These are phyloP conservation scores for Drusus annulatus DNA, from an alignment of 1,140 invertebrate species.

Conservation along the genomic window DNA sequence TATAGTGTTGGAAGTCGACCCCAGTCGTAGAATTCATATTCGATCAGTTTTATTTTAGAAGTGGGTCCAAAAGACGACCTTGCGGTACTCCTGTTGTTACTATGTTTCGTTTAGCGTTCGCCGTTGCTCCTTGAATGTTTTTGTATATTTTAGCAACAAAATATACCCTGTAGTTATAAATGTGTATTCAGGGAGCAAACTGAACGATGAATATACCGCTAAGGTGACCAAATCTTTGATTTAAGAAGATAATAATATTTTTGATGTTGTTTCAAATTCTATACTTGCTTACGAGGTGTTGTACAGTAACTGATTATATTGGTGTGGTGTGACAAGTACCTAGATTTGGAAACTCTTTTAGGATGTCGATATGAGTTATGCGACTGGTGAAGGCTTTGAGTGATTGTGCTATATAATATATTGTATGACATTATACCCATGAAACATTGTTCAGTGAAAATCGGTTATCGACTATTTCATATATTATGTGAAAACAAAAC, in stretches of 20 bases:
- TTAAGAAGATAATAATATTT: background rate
- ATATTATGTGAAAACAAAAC: conserved; percentile 55
- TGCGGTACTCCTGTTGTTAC: background rate
- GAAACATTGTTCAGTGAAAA: conserved; percentile 35
- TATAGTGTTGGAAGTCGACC: conserved; percentile 3
- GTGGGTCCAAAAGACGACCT: background rate
- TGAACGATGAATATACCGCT: background rate
- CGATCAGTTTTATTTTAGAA: background rate
- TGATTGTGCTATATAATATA: conserved; percentile 40
- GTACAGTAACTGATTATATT: too few relatives aligned
- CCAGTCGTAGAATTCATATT: conserved; percentile 5
- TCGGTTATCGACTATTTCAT: conserved; percentile 59
- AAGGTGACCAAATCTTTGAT: too few relatives aligned
- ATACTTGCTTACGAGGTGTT: too few relatives aligned
- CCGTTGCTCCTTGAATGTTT: background rate
- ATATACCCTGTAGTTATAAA: conserved; percentile 17
- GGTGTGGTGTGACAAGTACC: too few relatives aligned
- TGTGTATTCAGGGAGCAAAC: conserved; percentile 2
- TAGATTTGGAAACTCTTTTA: too few relatives aligned
- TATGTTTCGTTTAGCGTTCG: background rate
- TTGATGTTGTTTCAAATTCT: too few relatives aligned
- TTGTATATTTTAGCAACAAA: conserved; percentile 29
- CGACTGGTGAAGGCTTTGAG: background rate
- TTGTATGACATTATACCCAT: conserved; percentile 35
- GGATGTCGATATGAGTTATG: background rate